These are phyloP conservation scores for Catajapyx aquilonaris DNA, from an alignment of 1,140 invertebrate species.

Conservation along the genomic window DNA sequence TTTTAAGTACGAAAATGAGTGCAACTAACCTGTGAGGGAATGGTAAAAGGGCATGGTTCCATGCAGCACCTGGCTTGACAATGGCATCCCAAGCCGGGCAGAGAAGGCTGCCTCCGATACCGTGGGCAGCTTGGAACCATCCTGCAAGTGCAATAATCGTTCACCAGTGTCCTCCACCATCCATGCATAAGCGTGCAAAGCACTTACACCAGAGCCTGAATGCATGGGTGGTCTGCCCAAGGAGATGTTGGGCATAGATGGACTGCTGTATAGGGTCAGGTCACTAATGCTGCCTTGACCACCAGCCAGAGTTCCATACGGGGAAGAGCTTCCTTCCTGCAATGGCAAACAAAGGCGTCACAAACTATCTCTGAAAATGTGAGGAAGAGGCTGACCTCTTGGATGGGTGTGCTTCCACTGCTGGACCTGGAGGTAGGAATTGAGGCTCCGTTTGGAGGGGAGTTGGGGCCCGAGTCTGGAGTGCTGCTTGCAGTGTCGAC, in stretches of 20 bases:
- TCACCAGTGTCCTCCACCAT: neutral
- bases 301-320: slow-evolving; percentile 26
- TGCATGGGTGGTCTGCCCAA: slow-evolving; percentile 53
- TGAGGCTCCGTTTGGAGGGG: slow-evolving; percentile 41
- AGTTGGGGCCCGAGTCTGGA: slow-evolving; percentile 63
- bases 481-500: slow-evolving; percentile 43
- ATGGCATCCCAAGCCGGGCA: slow-evolving; percentile 43
- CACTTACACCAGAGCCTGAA: slow-evolving; percentile 15
- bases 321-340: slow-evolving; percentile 29
- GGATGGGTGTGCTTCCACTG: slow-evolving; percentile 39
- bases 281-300: slow-evolving; percentile 34
- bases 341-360: slow-evolving; percentile 5
- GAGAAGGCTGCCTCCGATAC: slow-evolving; percentile 56
- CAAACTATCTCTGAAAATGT: neutral
- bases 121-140: slow-evolving; percentile 27
- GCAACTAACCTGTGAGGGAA: slow-evolving; percentile 33
- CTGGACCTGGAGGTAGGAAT: slow-evolving; percentile 31
- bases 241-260: slow-evolving; percentile 90
- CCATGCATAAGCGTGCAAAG: too few species aligned
- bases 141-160: slow-evolving; percentile 8
- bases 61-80: slow-evolving; percentile 42
- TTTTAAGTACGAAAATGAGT: too few species aligned
- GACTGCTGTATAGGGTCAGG: slow-evolving; percentile 67
- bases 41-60: slow-evolving; percentile 54
- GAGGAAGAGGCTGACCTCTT: slow-evolving; percentile 29